Evolutionary conservation across 2,888 invertebrate genomes (phyloP), one percentile per base, ranked within the genome.

Genomic region (Steinernema hermaphroditum): DNA sequence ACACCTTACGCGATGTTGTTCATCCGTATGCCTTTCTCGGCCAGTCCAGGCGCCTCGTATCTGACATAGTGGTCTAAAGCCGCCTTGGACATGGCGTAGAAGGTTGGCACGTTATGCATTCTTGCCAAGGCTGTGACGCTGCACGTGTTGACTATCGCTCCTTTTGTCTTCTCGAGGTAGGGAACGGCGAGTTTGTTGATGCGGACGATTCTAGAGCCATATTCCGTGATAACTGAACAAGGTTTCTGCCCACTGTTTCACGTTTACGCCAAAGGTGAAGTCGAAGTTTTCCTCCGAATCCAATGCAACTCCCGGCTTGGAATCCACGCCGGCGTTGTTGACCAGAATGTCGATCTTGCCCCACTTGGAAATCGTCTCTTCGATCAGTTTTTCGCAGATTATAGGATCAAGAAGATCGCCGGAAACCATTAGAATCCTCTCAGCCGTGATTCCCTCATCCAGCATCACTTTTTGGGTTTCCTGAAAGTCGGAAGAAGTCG

Each of bases 1-100:
- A n/a, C n/a, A n/a, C n/a, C n/a, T 12, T 57, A 74, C 8, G 54
- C 74, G 16, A 62, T 19, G 32, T 37, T 37, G 37, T 62, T 62
- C 16, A 62, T 37, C n/a, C 68, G n/a, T 6, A 62, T 37, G 16
- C 37, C 37, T 16, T 62, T 37, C n/a, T 37, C 24, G 16, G 68
- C 37, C 68, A 62, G 16, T 62, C 9, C 37, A 4, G 68, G n/a
- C 34, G 68, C 68, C 37, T 34, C 32, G 19, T 37, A 62, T 4
- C n/a, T 16, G 9, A 37, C 19, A n/a, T 62, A 62, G 34, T 34
- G 32, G n/a, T 62, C 68, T 4, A 62, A 19, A n/a, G 68, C 68
- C 24, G 54, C 54, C 27, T 50, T 50, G 54, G 24, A 24, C 54
- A 50, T 50, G 4, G 24, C 37, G 68, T 62, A 62, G 19, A 34